Evolutionary conservation across 2,113 vertebrate genomes (phyloP).

Genomic region (Alligator mississippiensis): DNA sequence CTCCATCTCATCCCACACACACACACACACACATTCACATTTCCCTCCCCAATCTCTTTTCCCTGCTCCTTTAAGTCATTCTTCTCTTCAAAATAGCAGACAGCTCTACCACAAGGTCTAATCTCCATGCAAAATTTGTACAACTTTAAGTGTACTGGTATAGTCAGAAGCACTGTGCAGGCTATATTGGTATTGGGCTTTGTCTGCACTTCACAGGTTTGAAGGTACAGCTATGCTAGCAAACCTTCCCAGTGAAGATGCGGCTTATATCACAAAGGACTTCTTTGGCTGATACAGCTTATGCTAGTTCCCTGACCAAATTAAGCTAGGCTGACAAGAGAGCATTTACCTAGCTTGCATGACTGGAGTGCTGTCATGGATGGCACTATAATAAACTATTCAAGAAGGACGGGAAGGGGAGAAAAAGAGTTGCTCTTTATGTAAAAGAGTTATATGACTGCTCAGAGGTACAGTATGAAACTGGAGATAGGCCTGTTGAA

Average conservation of each 20-base stretch:
- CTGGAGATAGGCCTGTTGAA: too few relatives aligned
- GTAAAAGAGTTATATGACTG: too few relatives aligned
- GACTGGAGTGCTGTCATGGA: too few relatives aligned
- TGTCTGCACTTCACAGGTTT: neutral
- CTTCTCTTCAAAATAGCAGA: slow-evolving; percentile 14
- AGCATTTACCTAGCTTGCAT: too few relatives aligned
- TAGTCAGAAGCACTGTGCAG: neutral
- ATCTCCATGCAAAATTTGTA: neutral
- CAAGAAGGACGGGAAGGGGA: too few relatives aligned
- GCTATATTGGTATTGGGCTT: neutral
- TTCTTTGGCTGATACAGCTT: neutral
- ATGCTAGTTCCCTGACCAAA: neutral
- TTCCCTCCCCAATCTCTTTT: slow-evolving; percentile 53
- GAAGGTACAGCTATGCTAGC: neutral
- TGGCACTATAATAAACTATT: too few relatives aligned
- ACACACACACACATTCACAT: neutral
- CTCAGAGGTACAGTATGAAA: too few relatives aligned
- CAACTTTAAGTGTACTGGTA: neutral
- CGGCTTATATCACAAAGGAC: fast-evolving
- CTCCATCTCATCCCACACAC: slow-evolving; percentile 59
- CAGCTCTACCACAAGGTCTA: slow-evolving; percentile 28
- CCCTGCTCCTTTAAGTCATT: slow-evolving; percentile 53
- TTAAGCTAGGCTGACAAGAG: neutral
- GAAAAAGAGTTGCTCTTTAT: too few relatives aligned
- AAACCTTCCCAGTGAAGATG: neutral